Conservation (phyloP, 2,797 vertebrate species). For the Diplodus sargus region DNA sequence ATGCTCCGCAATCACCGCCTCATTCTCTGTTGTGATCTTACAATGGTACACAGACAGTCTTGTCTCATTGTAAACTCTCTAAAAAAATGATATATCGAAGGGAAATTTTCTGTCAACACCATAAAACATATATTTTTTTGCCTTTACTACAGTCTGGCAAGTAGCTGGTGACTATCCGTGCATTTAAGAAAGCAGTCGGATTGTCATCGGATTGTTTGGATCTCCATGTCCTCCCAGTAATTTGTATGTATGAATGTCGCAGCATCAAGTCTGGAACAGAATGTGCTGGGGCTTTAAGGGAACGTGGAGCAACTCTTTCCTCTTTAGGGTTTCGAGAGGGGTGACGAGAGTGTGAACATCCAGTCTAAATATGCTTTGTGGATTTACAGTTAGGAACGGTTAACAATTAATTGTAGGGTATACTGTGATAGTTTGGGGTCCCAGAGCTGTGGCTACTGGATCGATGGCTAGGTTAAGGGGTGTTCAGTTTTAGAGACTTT, state of each 20-base stretch:
- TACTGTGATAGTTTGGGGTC: not conserved
- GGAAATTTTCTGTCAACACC: not conserved
- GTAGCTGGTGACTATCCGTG: not conserved
- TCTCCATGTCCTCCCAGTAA: no score
- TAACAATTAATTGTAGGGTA: not conserved
- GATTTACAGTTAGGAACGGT: not conserved
- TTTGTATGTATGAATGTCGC: not conserved
- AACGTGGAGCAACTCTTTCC: not conserved
- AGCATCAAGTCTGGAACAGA: constrained; percentile 32
- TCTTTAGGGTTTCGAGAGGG: not conserved
- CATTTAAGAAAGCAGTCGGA: not conserved
- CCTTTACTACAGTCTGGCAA: not conserved
- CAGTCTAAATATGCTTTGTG: not conserved
- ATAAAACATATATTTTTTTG: not conserved
- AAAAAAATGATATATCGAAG: not conserved
- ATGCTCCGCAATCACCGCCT: not conserved
- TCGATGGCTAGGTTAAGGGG: no score
- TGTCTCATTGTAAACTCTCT: constrained; percentile 1
- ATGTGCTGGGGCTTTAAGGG: constrained; percentile 41
- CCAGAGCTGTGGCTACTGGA: no score
- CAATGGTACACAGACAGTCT: not conserved
- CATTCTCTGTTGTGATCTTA: not conserved
- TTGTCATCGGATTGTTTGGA: constrained; percentile 8
- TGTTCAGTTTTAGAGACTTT: no score
- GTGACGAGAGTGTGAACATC: not conserved